Evolutionary conservation across 2,113 vertebrate species (phyloP).

Genomic region (Actenoides hombroni): DNA sequence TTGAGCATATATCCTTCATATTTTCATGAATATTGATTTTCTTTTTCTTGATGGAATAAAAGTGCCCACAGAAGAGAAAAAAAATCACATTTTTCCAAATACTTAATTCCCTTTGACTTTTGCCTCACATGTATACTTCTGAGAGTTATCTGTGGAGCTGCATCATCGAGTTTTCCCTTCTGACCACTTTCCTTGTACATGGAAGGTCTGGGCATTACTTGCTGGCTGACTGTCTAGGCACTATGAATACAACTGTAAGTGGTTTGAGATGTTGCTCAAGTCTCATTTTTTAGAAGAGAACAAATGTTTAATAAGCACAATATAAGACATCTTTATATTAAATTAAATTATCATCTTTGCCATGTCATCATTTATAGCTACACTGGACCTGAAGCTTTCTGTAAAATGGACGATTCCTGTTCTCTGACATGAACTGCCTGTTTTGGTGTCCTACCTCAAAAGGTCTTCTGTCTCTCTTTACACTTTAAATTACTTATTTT

Average conservation of each 20-base stretch:
- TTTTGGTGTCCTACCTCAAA: neutral
- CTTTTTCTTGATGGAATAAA: neutral
- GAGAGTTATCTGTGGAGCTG: neutral
- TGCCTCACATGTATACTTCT: neutral
- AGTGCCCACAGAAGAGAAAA: neutral
- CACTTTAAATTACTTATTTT: neutral
- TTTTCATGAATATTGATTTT: neutral
- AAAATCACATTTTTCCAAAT: neutral
- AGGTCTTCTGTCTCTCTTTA: neutral
- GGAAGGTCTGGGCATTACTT: neutral
- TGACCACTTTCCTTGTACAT: neutral
- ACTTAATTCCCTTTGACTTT: neutral
- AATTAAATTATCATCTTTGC: neutral
- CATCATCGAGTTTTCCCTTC: neutral
- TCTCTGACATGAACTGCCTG: neutral
- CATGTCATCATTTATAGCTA: neutral
- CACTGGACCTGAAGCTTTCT: neutral
- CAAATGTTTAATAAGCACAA: neutral
- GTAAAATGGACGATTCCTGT: neutral
- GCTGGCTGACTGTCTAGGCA: fast-evolving
- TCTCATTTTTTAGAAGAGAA: neutral
- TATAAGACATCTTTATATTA: neutral
- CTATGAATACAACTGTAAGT: neutral
- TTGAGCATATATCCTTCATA: neutral
- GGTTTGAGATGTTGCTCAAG: neutral